phyloP scores from a whole-genome alignment of 2,113 vertebrate genomes.

The Dunckerocampus dactyliophorus region DNA sequence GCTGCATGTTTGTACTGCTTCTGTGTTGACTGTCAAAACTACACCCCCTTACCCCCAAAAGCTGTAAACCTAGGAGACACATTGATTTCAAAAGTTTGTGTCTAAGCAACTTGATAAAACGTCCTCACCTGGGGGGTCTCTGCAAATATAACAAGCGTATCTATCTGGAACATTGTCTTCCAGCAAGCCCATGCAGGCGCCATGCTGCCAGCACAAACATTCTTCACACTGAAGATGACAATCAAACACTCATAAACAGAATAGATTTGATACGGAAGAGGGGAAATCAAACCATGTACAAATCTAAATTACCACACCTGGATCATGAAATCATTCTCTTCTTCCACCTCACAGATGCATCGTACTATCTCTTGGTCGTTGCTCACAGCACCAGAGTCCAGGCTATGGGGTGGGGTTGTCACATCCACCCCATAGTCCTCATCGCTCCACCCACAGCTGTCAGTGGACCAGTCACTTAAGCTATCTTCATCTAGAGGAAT shows the following conservation, averaged over 20 bases:
- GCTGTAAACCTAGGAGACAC: no score
- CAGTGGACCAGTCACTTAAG: constrained; percentile 86
- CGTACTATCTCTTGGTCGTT: constrained; percentile 86
- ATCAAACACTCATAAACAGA: not conserved
- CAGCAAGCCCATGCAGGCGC: constrained; percentile 94
- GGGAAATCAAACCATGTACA: not conserved
- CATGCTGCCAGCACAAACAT: constrained; percentile 97
- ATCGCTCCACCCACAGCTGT: constrained; percentile 92
- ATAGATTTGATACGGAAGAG: no score
- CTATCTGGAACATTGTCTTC: constrained; percentile 94
- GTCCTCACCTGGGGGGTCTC: constrained; percentile 90
- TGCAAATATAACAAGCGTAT: constrained; percentile 93
- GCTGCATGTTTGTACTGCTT: no score
- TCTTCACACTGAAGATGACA: constrained; percentile 84
- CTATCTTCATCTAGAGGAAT: constrained; percentile 83
- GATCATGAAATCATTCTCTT: constrained; percentile 99
- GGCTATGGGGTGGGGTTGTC: constrained; percentile 81
- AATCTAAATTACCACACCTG: constrained; percentile 72
- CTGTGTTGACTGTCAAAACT: no score
- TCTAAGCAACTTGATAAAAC: not conserved
- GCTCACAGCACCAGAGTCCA: constrained; percentile 74
- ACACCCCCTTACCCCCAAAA: no score
- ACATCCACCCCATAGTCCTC: constrained; percentile 84
- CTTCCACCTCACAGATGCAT: constrained; percentile 92
- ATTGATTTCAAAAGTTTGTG: no score